These are phyloP conservation scores for Drosophila busckii DNA, from an alignment of 1,140 invertebrate species.

Conservation along the genomic window DNA sequence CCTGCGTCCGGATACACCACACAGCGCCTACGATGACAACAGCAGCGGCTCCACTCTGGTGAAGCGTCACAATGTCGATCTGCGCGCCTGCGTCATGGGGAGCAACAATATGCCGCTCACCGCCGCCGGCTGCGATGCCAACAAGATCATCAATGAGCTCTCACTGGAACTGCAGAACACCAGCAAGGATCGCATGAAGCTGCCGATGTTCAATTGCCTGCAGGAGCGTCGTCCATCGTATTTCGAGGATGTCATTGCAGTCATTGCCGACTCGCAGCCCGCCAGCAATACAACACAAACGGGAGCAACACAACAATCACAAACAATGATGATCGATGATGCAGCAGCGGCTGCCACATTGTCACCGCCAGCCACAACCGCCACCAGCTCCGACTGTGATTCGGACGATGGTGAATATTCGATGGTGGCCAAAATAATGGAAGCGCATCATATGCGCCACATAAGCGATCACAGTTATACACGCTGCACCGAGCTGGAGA, in stretches of 20 bases:
- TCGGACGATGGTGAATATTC: slow-evolving; percentile 55
- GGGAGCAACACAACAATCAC: background rate
- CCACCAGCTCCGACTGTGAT: slow-evolving; percentile 55
- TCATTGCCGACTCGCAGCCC: background rate
- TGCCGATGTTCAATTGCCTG: background rate
- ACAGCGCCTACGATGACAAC: slow-evolving; percentile 47
- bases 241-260: slow-evolving; percentile 51
- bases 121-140: slow-evolving; percentile 19
- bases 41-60: background rate
- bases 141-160: slow-evolving; percentile 49
- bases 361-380: slow-evolving; percentile 30
- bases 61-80: slow-evolving; percentile 57
- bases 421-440: slow-evolving; percentile 11
- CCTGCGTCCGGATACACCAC: slow-evolving; percentile 44
- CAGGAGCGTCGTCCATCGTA: slow-evolving; percentile 46
- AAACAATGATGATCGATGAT: background rate
- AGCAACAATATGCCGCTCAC: slow-evolving; percentile 71
- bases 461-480: slow-evolving; percentile 87
- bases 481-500: slow-evolving; percentile 80
- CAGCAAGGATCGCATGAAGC: slow-evolving; percentile 29
- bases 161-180: slow-evolving; percentile 67
- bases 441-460: slow-evolving; percentile 54
- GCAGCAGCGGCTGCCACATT: background rate
- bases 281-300: background rate
- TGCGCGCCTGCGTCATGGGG: slow-evolving; percentile 71